Conservation (phyloP, 2,113 vertebrate genomes). For the Dendrocopos noguchii region DNA sequence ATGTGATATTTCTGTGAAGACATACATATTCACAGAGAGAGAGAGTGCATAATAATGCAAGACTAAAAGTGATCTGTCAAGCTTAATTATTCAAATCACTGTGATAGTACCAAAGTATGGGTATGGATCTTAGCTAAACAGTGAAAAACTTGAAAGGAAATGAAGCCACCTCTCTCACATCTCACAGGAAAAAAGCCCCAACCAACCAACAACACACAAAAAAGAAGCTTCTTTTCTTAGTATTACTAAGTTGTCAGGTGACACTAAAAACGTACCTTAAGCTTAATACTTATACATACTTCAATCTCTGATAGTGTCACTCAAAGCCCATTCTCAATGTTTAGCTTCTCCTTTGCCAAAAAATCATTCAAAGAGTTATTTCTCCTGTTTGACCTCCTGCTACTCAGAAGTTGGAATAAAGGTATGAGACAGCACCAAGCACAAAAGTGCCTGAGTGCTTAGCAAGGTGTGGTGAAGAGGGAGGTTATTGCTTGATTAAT, state of each 20-base stretch:
- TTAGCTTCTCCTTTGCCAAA: background rate
- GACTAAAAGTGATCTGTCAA: background rate
- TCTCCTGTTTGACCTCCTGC: background rate
- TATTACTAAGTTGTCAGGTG: background rate
- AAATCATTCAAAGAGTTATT: background rate
- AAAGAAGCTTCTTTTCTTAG: background rate
- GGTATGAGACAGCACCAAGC: background rate
- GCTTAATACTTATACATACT: background rate
- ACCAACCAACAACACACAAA: too few species aligned
- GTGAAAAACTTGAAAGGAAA: background rate
- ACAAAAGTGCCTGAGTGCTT: background rate
- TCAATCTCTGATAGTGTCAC: background rate
- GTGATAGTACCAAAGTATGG: background rate
- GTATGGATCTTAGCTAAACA: background rate
- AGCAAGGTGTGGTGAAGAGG: too few species aligned
- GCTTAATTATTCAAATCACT: background rate
- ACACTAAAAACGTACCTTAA: background rate
- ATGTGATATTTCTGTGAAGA: background rate
- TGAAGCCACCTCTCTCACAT: background rate
- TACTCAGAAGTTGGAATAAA: background rate
- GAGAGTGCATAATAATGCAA: background rate
- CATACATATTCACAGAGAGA: background rate
- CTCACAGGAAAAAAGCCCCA: background rate
- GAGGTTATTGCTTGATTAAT: too few species aligned
- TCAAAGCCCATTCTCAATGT: background rate